A percentile compares a stretch with the other conserved stretches of the same genome.
Conservation (phyloP, 2,888 invertebrate genomes). For the Apocheima hispidaria region DNA sequence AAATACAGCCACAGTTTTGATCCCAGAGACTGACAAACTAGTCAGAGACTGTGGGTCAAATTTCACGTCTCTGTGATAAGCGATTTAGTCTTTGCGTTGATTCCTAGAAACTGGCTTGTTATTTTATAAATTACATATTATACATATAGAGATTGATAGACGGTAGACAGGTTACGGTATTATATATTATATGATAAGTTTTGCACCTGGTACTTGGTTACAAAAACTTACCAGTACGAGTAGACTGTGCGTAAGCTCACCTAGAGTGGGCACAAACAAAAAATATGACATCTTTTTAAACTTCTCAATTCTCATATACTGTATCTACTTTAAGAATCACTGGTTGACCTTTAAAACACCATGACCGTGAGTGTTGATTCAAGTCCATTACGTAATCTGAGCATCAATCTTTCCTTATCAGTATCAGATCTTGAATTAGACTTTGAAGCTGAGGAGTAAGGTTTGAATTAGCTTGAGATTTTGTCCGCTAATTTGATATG, state of each 20-base stretch:
- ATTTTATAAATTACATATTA: no score
- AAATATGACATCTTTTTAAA: slow-evolving; percentile 23
- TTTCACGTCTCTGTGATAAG: no score
- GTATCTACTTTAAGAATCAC: slow-evolving; percentile 61
- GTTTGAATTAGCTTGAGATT: slow-evolving; percentile 32
- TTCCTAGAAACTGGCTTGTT: no score
- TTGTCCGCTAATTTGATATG: slow-evolving; percentile 51
- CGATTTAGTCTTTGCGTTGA: no score
- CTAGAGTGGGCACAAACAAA: slow-evolving; percentile 9
- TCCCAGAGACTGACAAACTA: no score
- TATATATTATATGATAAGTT: neutral
- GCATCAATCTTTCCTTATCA: slow-evolving; percentile 69
- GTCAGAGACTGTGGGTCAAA: no score
- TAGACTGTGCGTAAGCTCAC: neutral
- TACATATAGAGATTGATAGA: no score
- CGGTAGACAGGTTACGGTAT: no score
- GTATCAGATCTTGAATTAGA: slow-evolving; percentile 26
- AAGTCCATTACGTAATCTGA: slow-evolving; percentile 76
- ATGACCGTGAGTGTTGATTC: slow-evolving; percentile 80
- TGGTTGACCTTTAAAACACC: slow-evolving; percentile 76
- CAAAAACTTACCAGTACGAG: neutral
- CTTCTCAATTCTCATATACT: slow-evolving; percentile 46
- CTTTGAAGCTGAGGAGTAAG: slow-evolving; percentile 26
- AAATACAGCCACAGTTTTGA: no score
- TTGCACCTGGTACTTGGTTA: neutral